Base-by-base conservation (phyloP, 2,888 invertebrate species). In the Sphaerophoria taeniata region DNA sequence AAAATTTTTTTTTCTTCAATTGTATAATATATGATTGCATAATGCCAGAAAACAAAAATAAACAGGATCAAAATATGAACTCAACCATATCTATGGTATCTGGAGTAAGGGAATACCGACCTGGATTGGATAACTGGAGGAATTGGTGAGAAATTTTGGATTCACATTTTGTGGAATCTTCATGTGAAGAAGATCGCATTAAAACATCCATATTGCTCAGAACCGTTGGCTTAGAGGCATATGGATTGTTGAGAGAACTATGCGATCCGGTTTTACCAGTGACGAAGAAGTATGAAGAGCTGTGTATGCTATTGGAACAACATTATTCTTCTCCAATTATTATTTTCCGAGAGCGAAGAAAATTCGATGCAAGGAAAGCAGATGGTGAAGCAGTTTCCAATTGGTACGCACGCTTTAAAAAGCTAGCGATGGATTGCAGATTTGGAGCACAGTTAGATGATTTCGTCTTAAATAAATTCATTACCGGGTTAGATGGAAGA, bases 191-290 rank as follows among this genome's bases (percentile, higher is more conserved):
- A 9, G 84, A 84, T 14, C 61, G 72, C 1, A 51, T 76, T 6
- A 81, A 82, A 77, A 73, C 75, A 7, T 82, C 72, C 12, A n/a
- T n/a, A n/a, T 71, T 80, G 55, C 61, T 87, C 33, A 87, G 76
- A 45, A 39, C 76, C 5, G 82, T 82, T 4, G 87, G 87, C 6
- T 39, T 83, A 12, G 77, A 78, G 47, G 83, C 83, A 34, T 87
- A 83, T 80, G 79, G 80, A 4, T 55, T 84, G 63, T 55, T 87
- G 36, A 55, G 77, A 5, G 80, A 45, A 5, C n/a, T 82, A 53
- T 80, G 87, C 65, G 67, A 69, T 34, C 87, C 82, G 6, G 76
- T 70, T 31, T 51, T 74, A 47, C 85, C 80, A 6, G 58, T 67
- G 6, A 45, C 36, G 24, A 76, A 73, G 53, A 70, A 49, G 36